Base-by-base conservation (phyloP, 1,140 invertebrate genomes). In the Platorchestia sp. region DNA sequence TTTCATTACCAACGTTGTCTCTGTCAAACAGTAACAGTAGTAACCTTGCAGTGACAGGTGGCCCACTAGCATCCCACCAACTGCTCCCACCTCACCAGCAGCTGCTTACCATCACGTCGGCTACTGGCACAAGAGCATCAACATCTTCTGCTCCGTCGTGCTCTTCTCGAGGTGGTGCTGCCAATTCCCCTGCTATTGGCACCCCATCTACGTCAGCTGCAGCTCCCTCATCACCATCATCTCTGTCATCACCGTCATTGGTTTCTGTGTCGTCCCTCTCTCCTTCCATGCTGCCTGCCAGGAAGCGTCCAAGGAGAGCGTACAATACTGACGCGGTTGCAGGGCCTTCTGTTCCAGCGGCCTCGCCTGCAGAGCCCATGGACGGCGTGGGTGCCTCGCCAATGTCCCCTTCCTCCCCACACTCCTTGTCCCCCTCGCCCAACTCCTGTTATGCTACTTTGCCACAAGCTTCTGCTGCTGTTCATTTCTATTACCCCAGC, bases 271-370 rank as follows among this genome's bases (percentile, higher is more conserved):
- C 91, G 6, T 93, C 95, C 22, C 95, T 96, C 45, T 95, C 95
- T 86, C 95, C 95, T 95, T 96, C 96, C 95, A 95, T 96, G 95
- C 59, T 96, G 95, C 96, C 96, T 42, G 95, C 96, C 59, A 87
- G 96, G 53, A 96, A 96, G 89, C 96, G 96, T 45, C 96, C 96
- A 42, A 95, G 96, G 51, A 96, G 95, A 96, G 87, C 95, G 42
- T 96, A 96, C 86, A 95, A 95, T 93, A 45, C 96, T 36, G 95
- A 95, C 91, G 95, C 95, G 44, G 95, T 95, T 95, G 95, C 95
- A 95, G 86, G 91, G 22, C 95, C 53, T n/a, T 75, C 86, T 53
- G 93, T 42, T 41, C 95, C 53, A 45, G 47, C 89, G 40, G 87
- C 53, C 42, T 43, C 51, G 10, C 95, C 59, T 95, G 95, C 89